Conservation (phyloP, 2,113 vertebrate genomes). For the Suncus etruscus region DNA sequence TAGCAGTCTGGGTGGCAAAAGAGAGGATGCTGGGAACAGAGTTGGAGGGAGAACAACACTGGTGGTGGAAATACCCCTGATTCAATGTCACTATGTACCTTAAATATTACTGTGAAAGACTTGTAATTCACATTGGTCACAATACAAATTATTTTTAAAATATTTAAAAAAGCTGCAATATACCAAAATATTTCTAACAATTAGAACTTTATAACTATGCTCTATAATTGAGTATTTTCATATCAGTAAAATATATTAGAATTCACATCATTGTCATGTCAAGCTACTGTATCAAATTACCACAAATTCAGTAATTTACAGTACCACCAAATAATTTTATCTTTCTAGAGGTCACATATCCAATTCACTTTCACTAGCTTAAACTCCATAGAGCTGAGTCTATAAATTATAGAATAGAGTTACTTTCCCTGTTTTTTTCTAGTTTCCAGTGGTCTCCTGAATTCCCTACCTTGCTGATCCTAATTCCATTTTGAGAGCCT, state of each 20-base stretch:
- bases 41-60: too few relatives aligned
- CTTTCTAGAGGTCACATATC: constrained; percentile 20
- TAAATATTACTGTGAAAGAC: too few relatives aligned
- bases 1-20: too few relatives aligned
- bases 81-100: too few relatives aligned
- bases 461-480: not conserved
- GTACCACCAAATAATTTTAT: not conserved
- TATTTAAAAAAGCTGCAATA: constrained; percentile 23
- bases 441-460: not conserved
- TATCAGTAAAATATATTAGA: constrained; percentile 46
- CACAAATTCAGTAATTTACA: not conserved
- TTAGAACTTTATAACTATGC: constrained; percentile 35
- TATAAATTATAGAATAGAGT: not conserved
- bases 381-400: not conserved
- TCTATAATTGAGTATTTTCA: not conserved
- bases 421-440: not conserved
- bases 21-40: too few relatives aligned
- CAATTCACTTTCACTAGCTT: not conserved
- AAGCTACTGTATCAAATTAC: not conserved
- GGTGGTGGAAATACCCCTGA: too few relatives aligned
- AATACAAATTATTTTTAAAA: not conserved
- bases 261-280: not conserved
- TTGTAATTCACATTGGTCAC: too few relatives aligned
- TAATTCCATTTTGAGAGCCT: not conserved
- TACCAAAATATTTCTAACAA: constrained; percentile 35